Evolutionary conservation across 2,888 invertebrate species (phyloP).

Genomic region (Chymomyza procnemis): DNA sequence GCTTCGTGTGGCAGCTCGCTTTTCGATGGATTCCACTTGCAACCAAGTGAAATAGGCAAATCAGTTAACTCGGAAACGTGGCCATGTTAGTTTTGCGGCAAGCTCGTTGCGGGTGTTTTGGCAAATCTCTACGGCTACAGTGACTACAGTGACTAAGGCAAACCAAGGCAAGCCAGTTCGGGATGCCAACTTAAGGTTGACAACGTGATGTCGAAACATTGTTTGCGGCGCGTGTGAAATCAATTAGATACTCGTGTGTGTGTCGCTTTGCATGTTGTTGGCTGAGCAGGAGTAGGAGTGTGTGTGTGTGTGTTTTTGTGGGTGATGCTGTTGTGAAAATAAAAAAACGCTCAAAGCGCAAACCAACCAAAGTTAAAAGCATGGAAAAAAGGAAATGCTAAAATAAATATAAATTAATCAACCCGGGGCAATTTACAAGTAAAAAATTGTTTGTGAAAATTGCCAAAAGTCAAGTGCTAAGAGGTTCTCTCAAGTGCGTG

Average conservation of each 20-base stretch:
- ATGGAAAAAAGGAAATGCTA: background rate
- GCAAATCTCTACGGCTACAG: background rate
- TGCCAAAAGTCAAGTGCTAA: background rate
- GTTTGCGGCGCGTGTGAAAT: conserved; percentile 3
- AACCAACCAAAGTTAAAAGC: background rate
- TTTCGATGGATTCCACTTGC: conserved; percentile 7
- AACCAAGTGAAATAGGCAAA: conserved; percentile 53
- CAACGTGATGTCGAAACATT: conserved; percentile 22
- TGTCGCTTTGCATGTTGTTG: no score
- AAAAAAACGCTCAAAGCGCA: background rate
- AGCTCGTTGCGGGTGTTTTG: conserved; percentile 52
- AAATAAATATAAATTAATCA: background rate
- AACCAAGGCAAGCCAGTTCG: conserved; percentile 10
- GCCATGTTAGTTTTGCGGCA: conserved; percentile 74
- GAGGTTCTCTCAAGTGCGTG: background rate
- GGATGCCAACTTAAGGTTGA: conserved; percentile 29
- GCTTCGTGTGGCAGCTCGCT: conserved; percentile 15
- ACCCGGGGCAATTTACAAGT: background rate
- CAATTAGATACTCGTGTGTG: background rate
- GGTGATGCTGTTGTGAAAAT: no score
- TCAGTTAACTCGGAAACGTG: conserved; percentile 79
- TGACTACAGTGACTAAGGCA: conserved; percentile 9
- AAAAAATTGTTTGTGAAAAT: conserved; percentile 9
- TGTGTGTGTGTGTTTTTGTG: background rate
- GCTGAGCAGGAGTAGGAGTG: no score